phyloP scores from a whole-genome alignment of 2,888 invertebrate genomes.

The Athalia rosae region DNA sequence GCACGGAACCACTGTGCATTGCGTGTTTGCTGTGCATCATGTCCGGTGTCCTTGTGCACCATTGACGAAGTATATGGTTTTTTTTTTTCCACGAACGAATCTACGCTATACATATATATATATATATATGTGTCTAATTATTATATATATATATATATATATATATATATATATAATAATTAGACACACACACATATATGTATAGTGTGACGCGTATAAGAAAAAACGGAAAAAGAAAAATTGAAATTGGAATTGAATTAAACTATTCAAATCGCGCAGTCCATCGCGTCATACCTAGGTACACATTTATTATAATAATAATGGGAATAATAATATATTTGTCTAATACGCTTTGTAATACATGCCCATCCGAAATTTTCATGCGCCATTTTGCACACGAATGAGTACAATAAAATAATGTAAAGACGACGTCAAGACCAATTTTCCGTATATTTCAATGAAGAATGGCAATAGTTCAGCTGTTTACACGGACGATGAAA shows the following conservation, averaged over 20 bases:
- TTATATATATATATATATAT: no score
- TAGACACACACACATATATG: neutral
- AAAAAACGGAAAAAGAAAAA: no score
- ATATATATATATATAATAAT: neutral
- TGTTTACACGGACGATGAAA: constrained; percentile 11
- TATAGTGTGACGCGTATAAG: neutral
- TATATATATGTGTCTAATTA: neutral
- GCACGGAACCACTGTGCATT: neutral
- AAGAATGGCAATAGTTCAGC: neutral
- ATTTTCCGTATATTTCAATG: constrained; percentile 8
- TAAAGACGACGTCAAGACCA: neutral
- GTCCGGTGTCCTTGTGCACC: constrained; percentile 47
- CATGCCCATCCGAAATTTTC: neutral
- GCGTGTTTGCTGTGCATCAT: constrained; percentile 44
- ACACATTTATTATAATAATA: no score
- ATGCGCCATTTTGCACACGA: constrained; percentile 4
- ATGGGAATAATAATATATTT: no score
- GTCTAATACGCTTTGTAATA: no score
- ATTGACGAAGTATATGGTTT: constrained; percentile 26
- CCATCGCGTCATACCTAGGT: no score
- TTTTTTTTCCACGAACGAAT: neutral
- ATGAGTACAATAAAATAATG: neutral
- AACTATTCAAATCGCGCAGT: no score
- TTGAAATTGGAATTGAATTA: no score
- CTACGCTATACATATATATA: constrained; percentile 11